These are phyloP conservation scores for Alviniconcha strummeri DNA, from an alignment of 2,888 invertebrate genomes.

Conservation along the genomic window DNA sequence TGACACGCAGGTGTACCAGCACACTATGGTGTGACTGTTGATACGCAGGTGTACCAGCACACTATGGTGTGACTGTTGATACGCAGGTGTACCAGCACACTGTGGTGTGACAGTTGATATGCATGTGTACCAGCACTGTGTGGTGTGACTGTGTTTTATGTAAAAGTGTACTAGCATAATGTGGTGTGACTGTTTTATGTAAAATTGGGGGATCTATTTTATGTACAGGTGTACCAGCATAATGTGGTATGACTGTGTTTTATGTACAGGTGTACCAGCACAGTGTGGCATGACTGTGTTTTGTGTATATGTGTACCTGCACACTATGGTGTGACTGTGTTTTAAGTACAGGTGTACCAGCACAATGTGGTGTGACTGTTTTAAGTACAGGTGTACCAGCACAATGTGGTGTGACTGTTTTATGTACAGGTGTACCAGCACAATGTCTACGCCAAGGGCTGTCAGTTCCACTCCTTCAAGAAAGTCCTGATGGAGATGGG, in stretches of 20 bases:
- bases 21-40: background rate
- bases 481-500: slow-evolving; percentile 94
- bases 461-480: slow-evolving; percentile 95
- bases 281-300: background rate
- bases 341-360: no score
- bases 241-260: no score
- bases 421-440: slow-evolving; percentile 87
- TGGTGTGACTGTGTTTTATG: background rate
- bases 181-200: background rate
- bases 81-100: no score
- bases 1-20: no score
- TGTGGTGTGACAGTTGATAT: background rate
- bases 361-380: background rate
- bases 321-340: background rate
- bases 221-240: no score
- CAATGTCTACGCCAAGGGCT: slow-evolving; percentile 92
- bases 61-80: background rate
- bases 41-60: background rate
- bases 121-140: no score
- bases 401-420: background rate
- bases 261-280: no score
- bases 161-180: background rate
- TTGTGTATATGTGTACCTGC: background rate
- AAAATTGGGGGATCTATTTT: no score
- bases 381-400: no score